phyloP scores from a whole-genome alignment of 2,113 vertebrate genomes.

The Cephalophus harveyi region DNA sequence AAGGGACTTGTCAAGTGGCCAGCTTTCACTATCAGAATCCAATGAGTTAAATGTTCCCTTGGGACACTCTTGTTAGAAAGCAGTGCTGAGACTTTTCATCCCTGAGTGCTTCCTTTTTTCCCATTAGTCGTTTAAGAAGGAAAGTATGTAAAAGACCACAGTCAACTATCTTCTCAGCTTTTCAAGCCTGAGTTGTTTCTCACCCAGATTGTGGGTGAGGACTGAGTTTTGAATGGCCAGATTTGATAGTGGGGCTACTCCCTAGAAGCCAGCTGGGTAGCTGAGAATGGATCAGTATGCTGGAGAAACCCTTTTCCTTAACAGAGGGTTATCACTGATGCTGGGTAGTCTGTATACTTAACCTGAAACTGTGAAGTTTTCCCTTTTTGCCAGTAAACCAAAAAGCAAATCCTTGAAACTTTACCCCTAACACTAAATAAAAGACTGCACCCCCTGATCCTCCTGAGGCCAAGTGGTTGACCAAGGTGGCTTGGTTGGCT shows the following conservation, averaged over 20 bases:
- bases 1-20: not conserved
- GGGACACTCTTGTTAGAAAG: not conserved
- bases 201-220: not conserved
- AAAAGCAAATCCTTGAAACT: constrained; percentile 65
- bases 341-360: constrained; percentile 60
- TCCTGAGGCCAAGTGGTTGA: not conserved
- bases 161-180: not conserved
- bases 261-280: not conserved
- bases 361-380: constrained; percentile 73
- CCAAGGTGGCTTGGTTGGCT: not conserved
- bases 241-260: not conserved
- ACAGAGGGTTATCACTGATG: not conserved
- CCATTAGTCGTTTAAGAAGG: not conserved
- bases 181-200: not conserved
- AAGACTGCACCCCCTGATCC: not conserved
- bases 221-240: not conserved
- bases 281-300: not conserved
- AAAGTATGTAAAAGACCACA: not conserved
- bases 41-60: not conserved
- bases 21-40: not conserved
- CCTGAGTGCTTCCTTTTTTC: not conserved
- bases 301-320: constrained; percentile 47
- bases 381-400: constrained; percentile 65
- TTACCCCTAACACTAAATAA: constrained; percentile 49
- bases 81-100: not conserved